Base-by-base conservation (phyloP, 2,888 invertebrate species). In the Mesoligia furuncula region DNA sequence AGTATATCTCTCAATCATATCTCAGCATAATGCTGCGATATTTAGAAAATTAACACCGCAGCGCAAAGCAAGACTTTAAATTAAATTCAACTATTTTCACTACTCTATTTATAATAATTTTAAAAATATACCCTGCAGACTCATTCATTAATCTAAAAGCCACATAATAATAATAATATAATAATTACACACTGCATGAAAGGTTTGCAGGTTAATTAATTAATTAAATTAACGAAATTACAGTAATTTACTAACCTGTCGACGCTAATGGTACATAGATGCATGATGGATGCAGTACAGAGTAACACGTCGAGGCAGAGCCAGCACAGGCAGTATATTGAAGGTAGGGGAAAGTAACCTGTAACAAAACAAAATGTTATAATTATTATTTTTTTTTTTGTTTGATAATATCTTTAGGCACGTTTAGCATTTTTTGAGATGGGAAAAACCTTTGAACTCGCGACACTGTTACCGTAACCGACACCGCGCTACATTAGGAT, bases 221-320 rank as follows among this genome's bases (percentile, higher is more conserved):
- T 54, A 24, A 57, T 69, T 45, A 0, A 42, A 48, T 54, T n/a
- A 72, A 24, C 17, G 2, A 48, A 13, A 36, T 54, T 42, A 67
- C 11, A 71, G 24, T 45, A 11, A 54, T 72, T 48, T 36, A 80
- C 77, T 80, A 90, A 96, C 91, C 99, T 98, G 96, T 99, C 99
- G 83, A 99, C 98, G 85, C 99, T 99, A 93, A 99, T 99, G 64
- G 99, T 99, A 93, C 99, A 99, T 65, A 99, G 97, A 94, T 99
- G 99, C 98, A 99, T 98, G 90, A 99, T 99, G 86, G 99, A 99
- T 2, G 99, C 99, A 0, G 99, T 99, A 95, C 99, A 99, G 93
- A 99, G 99, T 1, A 99, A 97, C 4, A 99, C 99, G 95, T 99
- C 99, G 91, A 99, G 97, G 90, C 99, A 99, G 88, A 99, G 99